These are phyloP conservation scores for Marmota monax DNA, from an alignment of 2,113 vertebrate species.

Conservation along the genomic window DNA sequence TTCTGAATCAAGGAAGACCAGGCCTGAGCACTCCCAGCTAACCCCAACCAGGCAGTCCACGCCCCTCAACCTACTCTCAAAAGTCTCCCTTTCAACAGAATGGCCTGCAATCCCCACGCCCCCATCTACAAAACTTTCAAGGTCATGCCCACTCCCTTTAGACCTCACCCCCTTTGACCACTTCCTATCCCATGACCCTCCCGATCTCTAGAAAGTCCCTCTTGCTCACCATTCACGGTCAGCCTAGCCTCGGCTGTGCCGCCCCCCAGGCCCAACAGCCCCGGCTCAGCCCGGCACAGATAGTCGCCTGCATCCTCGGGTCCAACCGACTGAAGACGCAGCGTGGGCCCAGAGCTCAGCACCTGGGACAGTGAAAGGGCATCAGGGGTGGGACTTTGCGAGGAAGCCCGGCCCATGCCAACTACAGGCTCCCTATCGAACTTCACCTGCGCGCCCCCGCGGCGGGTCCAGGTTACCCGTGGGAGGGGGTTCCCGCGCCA, in stretches of 20 bases:
- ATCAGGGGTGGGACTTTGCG: background rate
- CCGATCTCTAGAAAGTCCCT: background rate
- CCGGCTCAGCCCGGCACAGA: slow-evolving; percentile 91
- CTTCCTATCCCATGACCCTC: background rate
- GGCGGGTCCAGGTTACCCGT: slow-evolving; percentile 94
- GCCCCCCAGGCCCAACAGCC: slow-evolving; percentile 89
- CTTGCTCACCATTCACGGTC: slow-evolving; percentile 92
- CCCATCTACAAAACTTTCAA: background rate
- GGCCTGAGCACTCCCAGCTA: background rate
- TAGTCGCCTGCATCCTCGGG: slow-evolving; percentile 93
- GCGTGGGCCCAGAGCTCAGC: slow-evolving; percentile 92
- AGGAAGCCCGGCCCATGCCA: background rate
- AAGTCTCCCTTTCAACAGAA: background rate
- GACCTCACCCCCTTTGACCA: background rate
- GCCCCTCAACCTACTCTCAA: background rate
- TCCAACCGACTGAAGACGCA: slow-evolving; percentile 91
- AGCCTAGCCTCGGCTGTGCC: slow-evolving; percentile 91
- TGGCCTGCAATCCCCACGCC: background rate
- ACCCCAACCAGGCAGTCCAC: background rate
- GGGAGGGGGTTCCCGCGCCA: slow-evolving; percentile 95
- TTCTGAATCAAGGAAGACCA: background rate
- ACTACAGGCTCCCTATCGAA: background rate
- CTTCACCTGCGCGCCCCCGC: slow-evolving; percentile 91
- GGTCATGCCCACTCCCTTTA: background rate
- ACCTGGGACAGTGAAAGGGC: slow-evolving; percentile 86